Evolutionary conservation across 2,113 vertebrate genomes (phyloP).

Genomic region (Pionites leucogaster): DNA sequence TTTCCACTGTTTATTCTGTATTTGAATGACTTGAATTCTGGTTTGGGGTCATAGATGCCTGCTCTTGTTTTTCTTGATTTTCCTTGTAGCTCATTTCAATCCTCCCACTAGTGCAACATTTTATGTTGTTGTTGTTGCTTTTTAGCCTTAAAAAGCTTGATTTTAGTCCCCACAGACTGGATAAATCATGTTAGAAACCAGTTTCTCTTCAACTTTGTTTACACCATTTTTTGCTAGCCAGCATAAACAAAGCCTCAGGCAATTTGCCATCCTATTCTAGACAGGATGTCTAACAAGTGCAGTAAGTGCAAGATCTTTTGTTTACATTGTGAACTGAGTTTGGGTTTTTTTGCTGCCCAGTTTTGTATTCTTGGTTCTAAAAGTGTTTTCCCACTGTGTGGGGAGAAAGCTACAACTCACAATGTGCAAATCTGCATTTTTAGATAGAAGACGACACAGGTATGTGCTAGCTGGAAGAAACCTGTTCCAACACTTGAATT

Average conservation of each 20-base stretch:
- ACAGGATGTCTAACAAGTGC: conserved; percentile 9
- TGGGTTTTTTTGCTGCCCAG: not conserved
- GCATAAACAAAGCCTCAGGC: not conserved
- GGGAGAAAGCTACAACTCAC: not conserved
- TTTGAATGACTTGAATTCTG: not conserved
- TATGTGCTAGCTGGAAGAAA: not conserved
- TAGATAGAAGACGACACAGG: not conserved
- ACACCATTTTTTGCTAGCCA: not conserved
- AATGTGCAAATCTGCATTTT: not conserved
- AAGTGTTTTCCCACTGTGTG: not conserved
- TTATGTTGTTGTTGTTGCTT: not conserved
- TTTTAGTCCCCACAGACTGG: not conserved
- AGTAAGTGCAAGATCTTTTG: not conserved
- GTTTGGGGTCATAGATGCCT: not conserved
- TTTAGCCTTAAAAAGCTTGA: not conserved
- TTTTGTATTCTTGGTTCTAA: not conserved
- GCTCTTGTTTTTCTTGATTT: not conserved
- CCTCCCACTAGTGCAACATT: not conserved
- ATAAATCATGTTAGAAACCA: not conserved
- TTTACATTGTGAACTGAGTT: not conserved
- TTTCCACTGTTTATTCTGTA: not conserved
- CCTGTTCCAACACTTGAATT: not conserved
- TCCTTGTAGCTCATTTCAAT: not conserved
- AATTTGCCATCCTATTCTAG: conserved; percentile 11
- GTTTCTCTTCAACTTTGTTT: conserved; percentile 10